Conservation (phyloP, 2,888 invertebrate genomes). For the Thecophora atra region DNA sequence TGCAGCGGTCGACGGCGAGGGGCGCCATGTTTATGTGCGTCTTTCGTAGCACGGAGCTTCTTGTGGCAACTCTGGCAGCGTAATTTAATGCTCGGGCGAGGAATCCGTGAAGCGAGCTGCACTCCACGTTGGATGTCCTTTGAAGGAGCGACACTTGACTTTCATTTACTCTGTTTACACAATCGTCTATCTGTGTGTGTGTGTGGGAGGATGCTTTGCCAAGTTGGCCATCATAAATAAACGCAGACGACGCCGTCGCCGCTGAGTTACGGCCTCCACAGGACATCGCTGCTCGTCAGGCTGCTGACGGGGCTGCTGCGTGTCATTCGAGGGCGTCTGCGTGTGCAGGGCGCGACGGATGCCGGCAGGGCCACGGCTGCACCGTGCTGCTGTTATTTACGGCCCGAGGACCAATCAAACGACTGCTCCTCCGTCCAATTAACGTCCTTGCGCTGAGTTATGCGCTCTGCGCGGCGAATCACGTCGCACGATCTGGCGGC, state of each 20-base stretch:
- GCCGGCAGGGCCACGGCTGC: neutral
- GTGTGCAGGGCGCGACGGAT: neutral
- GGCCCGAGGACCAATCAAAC: no score
- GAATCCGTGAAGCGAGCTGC: slow-evolving; percentile 16
- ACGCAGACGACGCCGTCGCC: slow-evolving; percentile 24
- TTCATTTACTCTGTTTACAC: slow-evolving; percentile 32
- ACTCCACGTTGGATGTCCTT: neutral
- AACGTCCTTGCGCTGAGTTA: no score
- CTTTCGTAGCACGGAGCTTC: slow-evolving; percentile 24
- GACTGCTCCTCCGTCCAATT: no score
- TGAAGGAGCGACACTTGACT: slow-evolving; percentile 29
- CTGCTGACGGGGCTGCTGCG: slow-evolving; percentile 27
- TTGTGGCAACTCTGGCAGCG: slow-evolving; percentile 19
- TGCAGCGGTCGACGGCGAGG: neutral
- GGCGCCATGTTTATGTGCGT: slow-evolving; percentile 20
- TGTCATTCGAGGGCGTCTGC: slow-evolving; percentile 24
- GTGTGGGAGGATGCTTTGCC: slow-evolving; percentile 38
- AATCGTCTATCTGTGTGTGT: slow-evolving; percentile 27
- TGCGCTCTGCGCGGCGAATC: neutral
- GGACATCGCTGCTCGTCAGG: slow-evolving; percentile 28
- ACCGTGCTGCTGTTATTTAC: slow-evolving; percentile 8
- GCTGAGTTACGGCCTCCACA: slow-evolving; percentile 24
- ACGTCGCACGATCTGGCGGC: neutral
- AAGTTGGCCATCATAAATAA: slow-evolving; percentile 31
- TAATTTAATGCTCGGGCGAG: slow-evolving; percentile 27